Base-by-base conservation (phyloP, 2,888 invertebrate species). In the Metopia argyrocephala region DNA sequence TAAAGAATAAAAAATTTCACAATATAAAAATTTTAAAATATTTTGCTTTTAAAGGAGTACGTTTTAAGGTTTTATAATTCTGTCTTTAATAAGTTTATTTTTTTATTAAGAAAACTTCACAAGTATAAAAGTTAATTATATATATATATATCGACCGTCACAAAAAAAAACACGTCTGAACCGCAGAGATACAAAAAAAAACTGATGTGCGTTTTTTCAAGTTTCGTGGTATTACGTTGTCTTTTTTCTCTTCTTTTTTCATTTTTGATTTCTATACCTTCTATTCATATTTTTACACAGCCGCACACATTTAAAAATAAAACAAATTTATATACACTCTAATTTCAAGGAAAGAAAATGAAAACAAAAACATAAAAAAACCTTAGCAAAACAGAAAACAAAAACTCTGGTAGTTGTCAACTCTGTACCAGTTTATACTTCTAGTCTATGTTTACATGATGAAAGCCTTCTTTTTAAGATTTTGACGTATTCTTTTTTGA, bases 111-210 rank as follows among this genome's bases (percentile, higher is more conserved):
- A 25, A 48, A 56, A 59, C 70, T 76, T 65, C 52, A 76, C 64
- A 65, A 69, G 31, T 23, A 15, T 62, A 7, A 21, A 31, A 31
- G 18, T 48, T 20, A 59, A 45, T 27, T 38, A 9, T 12, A 69
- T 68, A 46, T 7, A 54, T n/a, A n/a, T n/a, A n/a, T n/a, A 62
- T 12, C 15, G 38, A 25, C 12, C 25, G 20, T 25, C 9, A 20
- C 1, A 7, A 6, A 45, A 65, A 78, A 81, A 80, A 65, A 15
- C 31, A 84, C 82, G 64, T 82, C 83, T 73, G 69, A 78, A 76
- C 79, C 71, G 74, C 15, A 74, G 52, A 82, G 65, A 70, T 70
- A 84, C 78, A 79, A 82, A 83, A 65, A 78, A 83, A 84, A 83
- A 84, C 84, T 84, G 84, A 84, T 75, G 50, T 74, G 61, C 48